Evolutionary conservation across 2,113 vertebrate genomes (phyloP).

Genomic region (Eurystomus gularis): DNA sequence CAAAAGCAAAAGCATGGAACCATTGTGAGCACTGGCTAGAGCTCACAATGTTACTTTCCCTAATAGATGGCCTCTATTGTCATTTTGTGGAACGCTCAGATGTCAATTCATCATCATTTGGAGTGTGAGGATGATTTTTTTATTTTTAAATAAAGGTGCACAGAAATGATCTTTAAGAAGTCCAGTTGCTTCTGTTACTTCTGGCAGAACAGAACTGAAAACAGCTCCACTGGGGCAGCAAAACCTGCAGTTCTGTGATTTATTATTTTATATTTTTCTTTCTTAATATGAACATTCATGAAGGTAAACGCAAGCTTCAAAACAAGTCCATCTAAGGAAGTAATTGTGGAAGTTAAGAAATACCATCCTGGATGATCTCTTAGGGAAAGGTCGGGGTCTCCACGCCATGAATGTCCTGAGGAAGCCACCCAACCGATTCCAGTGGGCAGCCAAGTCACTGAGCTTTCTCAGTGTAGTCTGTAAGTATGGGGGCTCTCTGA

Average conservation of each 20-base stretch:
- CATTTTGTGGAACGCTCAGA: not conserved
- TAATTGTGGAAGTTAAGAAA: not conserved
- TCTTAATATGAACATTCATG: not conserved
- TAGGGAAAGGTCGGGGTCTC: not conserved
- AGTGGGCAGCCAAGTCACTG: not conserved
- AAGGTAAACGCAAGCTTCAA: not conserved
- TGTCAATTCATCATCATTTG: not conserved
- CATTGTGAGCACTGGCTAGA: rapidly evolving
- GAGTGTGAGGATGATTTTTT: not conserved
- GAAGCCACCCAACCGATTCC: not conserved
- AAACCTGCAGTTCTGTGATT: not conserved
- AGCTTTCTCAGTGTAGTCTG: not conserved
- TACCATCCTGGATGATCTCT: not conserved
- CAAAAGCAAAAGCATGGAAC: not conserved
- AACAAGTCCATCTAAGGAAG: not conserved
- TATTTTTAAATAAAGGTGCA: not conserved
- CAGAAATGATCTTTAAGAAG: not conserved
- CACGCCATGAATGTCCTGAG: rapidly evolving
- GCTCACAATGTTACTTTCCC: not conserved
- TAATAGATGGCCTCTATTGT: not conserved
- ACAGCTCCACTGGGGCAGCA: not conserved
- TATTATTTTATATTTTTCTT: not conserved
- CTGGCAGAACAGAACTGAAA: not conserved
- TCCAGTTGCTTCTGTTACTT: not conserved
- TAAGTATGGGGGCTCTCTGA: not conserved